Evolutionary conservation across 2,888 invertebrate species (phyloP), one percentile per base, ranked within the genome.

Genomic region (Thyatira batis): DNA sequence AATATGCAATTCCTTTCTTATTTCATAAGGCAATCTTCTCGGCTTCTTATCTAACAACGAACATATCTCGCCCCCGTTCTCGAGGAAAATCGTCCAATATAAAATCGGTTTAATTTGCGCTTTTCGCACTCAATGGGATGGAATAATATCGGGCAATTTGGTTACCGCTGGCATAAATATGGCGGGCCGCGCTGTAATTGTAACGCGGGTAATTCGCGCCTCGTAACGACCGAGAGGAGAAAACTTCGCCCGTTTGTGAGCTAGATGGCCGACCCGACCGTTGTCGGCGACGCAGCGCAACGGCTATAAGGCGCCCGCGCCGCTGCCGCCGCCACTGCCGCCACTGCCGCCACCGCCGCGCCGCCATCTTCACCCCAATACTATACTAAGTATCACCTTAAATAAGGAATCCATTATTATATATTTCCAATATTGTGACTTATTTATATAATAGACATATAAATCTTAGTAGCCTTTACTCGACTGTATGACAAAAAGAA

Each of bases 31-130:
- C 90, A 90, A 92, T 91, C 91, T 91, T 85, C 87, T 77, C 85
- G 74, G 80, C 76, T 83, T 80, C 90, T 92, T 92, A 92, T 92
- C 91, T 90, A 81, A 84, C 86, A 82, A 79, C 85, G 87, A 86
- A 87, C 89, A 88, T 89, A 91, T 90, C 91, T 89, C 86, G 88
- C 87, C 85, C 85, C 85, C 86, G 87, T 85, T 85, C 83, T 84
- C 76, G 76, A 81, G 83, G 91, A 89, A 87, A 92, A 92, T 91
- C 91, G 85, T 91, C 91, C 87, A 91, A 92, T 92, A 92, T 92
- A 92, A 92, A 92, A 91, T 92, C 91, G 91, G 89, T 92, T 92
- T 92, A 92, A 92, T 92, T 92, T 92, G 92, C 91, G 90, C 92
- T 91, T 92, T 91, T 92, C 92, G 89, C 89, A 92, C 92, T 92